Evolutionary conservation across 1,140 invertebrate species (phyloP), one percentile per base, ranked within the genome.

Genomic region (Triops longicaudatus): DNA sequence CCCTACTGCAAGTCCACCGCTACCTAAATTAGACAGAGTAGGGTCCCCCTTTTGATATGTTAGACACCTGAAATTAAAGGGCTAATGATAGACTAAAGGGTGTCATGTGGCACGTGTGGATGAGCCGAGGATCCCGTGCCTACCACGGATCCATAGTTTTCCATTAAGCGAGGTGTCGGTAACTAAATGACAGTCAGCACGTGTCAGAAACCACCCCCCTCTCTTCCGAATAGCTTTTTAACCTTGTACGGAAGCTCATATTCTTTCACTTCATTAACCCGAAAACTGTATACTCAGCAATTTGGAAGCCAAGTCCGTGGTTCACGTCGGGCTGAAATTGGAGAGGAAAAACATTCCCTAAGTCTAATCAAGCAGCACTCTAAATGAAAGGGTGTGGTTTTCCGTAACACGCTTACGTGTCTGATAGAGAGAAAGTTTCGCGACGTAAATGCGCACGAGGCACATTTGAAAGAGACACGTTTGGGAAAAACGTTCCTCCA

Each of bases 141-240:
- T 63, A 63, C 22, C 50, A 63, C 50, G 50, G 50, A 63, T 63
- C 50, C 50, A 63, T 63, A 63, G 50, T 63, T 63, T 63, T 63
- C 50, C 50, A 63, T 63, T 63, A 63, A 63, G 50, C 50, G 50
- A 63, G 50, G 50, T 63, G 50, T 63, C 50, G 22, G 50, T 63
- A 22, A 63, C 50, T 63, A 63, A 63, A 63, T 63, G 50, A 63
- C 50, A 22, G n/a, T 22, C 22, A 63, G 50, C 50, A 63, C 50
- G 50, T 63, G 50, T 63, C 17, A 17, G 17, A 17, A 17, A 6
- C 50, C 50, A 2, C 50, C 22, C n/a, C 50, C 50, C 50, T 5
- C 1, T 22, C 50, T 63, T 11, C 43, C 14, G 14, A 22, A 17
- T 22, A 63, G 14, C 50, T 63, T 63, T 63, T 63, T 63, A 22